phyloP scores from a whole-genome alignment of 2,888 invertebrate species.

The Kryphioiulus occultus region DNA sequence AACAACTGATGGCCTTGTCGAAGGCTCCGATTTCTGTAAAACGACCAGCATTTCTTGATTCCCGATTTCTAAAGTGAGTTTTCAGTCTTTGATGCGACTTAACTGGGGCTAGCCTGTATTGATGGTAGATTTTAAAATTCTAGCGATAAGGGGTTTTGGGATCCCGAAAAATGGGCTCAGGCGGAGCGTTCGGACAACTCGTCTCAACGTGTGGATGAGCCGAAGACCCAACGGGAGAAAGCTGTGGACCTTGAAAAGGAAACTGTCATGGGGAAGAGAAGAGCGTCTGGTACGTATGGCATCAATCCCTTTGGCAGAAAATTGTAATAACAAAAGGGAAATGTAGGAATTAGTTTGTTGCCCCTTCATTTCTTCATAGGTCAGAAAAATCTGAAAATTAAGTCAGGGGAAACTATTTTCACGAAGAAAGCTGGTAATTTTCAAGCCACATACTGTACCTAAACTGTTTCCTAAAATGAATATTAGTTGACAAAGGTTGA shows the following conservation, averaged over 20 bases:
- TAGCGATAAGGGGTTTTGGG: slow-evolving; percentile 63
- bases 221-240: slow-evolving; percentile 57
- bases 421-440: background rate
- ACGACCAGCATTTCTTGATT: slow-evolving; percentile 74
- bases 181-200: slow-evolving; percentile 56
- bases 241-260: slow-evolving; percentile 58
- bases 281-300: slow-evolving; percentile 58
- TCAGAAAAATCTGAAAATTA: slow-evolving; percentile 1
- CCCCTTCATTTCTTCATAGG: slow-evolving; percentile 7
- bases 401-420: background rate
- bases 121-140: background rate
- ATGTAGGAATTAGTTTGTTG: background rate
- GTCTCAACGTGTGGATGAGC: slow-evolving; percentile 57
- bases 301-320: background rate
- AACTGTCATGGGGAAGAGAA: slow-evolving; percentile 57
- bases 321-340: background rate
- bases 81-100: background rate
- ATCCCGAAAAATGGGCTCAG: slow-evolving; percentile 66
- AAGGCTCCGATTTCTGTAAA: slow-evolving; percentile 74
- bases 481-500: background rate
- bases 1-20: slow-evolving; percentile 76
- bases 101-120: background rate
- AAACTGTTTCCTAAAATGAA: background rate
- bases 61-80: slow-evolving; percentile 67
- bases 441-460: background rate